Percentiles rank a stretch among this genome's conserved stretches.
Conservation (phyloP, 2,113 vertebrate species). For the Apodemus speciosus region DNA sequence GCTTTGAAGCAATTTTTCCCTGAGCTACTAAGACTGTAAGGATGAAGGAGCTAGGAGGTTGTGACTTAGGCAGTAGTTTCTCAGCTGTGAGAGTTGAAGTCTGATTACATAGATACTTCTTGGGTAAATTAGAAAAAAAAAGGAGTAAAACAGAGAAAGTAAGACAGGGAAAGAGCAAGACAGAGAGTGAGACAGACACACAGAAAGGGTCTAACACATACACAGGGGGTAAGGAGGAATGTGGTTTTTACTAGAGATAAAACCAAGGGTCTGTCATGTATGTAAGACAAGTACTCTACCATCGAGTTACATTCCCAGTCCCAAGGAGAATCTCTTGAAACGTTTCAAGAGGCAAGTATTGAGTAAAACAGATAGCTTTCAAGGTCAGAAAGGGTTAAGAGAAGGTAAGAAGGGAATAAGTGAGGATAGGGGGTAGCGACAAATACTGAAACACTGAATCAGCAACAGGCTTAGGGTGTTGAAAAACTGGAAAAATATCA, state of each 20-base stretch:
- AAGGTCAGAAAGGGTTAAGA: slow-evolving; percentile 2
- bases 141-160: neutral
- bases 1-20: neutral
- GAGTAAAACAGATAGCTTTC: neutral
- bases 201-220: too few relatives aligned
- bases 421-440: neutral
- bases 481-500: slow-evolving; percentile 11
- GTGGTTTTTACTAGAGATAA: neutral
- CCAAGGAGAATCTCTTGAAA: slow-evolving; percentile 38
- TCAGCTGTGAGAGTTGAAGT: slow-evolving; percentile 39
- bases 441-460: neutral
- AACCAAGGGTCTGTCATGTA: neutral
- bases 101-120: slow-evolving; percentile 31
- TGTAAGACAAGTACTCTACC: neutral
- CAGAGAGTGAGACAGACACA: neutral
- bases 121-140: slow-evolving; percentile 29
- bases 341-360: slow-evolving; percentile 18
- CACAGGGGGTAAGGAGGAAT: neutral
- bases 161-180: neutral
- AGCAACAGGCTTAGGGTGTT: neutral
- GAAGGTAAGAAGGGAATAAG: neutral
- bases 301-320: neutral
- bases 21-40: slow-evolving; percentile 24
- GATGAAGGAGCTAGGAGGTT: slow-evolving; percentile 6
- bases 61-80: slow-evolving; percentile 28